These are phyloP conservation scores for Pollimyrus isidori DNA, from an alignment of 2,113 vertebrate genomes.

Conservation along the genomic window DNA sequence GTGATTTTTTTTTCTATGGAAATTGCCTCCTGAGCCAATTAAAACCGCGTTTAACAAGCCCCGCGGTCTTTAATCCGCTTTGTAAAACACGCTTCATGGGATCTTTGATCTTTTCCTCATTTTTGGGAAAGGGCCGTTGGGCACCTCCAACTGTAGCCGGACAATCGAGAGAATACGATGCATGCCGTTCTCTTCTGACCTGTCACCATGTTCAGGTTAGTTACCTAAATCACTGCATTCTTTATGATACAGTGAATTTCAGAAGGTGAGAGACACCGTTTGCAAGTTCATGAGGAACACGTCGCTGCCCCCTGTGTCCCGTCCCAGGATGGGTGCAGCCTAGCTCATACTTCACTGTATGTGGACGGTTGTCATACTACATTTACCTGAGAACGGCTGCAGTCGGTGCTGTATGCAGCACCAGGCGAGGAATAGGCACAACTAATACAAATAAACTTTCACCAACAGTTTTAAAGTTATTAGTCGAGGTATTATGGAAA, in stretches of 20 bases:
- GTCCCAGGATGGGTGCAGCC: not conserved
- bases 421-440: not conserved
- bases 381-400: not conserved
- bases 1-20: not conserved
- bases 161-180: not conserved
- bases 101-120: conserved; percentile 11
- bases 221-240: not conserved
- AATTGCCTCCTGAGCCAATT: conserved; percentile 15
- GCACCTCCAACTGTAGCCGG: no score
- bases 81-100: conserved; percentile 2
- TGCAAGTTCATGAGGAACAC: no score
- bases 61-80: not conserved
- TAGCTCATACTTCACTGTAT: not conserved
- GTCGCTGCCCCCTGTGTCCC: not conserved
- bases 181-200: not conserved
- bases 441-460: not conserved
- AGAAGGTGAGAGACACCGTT: no score
- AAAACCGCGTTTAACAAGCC: conserved; percentile 1
- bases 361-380: not conserved
- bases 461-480: not conserved
- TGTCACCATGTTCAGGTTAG: not conserved
- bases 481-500: not conserved
- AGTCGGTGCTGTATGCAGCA: not conserved
- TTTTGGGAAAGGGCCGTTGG: not conserved
- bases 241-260: not conserved